These are phyloP conservation scores for Hippocampus abdominalis DNA, from an alignment of 2,113 vertebrate species.

Conservation along the genomic window DNA sequence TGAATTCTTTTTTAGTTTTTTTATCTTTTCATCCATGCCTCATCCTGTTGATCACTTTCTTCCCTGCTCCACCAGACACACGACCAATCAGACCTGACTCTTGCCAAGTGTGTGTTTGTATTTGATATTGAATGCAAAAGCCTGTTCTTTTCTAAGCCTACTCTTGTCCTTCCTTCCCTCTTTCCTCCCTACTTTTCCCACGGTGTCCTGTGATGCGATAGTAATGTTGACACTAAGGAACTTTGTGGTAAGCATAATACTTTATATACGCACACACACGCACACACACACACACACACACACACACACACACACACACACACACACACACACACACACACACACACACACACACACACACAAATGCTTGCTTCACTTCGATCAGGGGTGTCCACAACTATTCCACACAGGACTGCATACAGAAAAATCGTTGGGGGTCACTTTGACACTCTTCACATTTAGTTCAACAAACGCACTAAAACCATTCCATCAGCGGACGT, in stretches of 20 bases:
- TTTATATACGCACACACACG: background rate
- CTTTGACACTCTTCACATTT: background rate
- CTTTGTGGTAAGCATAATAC: conserved; percentile 62
- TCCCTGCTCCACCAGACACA: conserved; percentile 20
- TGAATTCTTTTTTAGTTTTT: background rate
- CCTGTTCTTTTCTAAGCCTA: conserved; percentile 46
- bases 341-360: background rate
- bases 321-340: background rate
- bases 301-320: background rate
- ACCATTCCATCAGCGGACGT: too few species aligned
- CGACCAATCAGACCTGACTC: conserved; percentile 13
- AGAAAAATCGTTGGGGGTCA: background rate
- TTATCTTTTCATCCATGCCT: background rate
- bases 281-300: background rate
- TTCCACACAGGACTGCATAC: background rate
- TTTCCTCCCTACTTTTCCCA: conserved; percentile 26
- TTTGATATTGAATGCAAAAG: conserved; percentile 30
- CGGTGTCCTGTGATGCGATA: conserved; percentile 58
- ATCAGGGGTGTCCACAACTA: background rate
- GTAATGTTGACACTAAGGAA: conserved; percentile 72
- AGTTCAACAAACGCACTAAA: background rate
- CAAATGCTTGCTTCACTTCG: background rate
- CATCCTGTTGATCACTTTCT: conserved; percentile 3
- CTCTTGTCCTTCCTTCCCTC: conserved; percentile 27
- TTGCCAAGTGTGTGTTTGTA: conserved; percentile 5